A percentile compares a stretch with the other conserved stretches of the same genome.
phyloP scores from a whole-genome alignment of 2,113 vertebrate species.

The Nothocercus nigrocapillus region DNA sequence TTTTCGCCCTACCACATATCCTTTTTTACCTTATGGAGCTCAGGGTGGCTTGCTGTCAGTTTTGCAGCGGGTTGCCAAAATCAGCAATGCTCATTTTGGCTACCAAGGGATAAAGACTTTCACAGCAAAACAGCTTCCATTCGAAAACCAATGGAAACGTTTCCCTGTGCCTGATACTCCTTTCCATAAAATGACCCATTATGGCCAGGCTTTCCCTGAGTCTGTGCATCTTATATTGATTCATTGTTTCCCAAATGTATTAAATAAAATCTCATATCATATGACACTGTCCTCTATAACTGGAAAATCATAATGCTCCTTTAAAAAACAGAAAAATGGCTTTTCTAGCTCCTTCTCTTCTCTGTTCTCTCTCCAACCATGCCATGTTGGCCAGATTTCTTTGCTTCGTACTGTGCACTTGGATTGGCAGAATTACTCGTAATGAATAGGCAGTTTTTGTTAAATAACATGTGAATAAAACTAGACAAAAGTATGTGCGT shows the following conservation, averaged over 20 bases:
- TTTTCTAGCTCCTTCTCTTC: not conserved
- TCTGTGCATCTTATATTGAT: not conserved
- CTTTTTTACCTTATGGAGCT: not conserved
- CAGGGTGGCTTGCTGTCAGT: not conserved
- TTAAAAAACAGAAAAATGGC: not conserved
- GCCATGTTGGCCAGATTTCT: not conserved
- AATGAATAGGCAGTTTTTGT: not conserved
- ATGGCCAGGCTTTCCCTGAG: not conserved
- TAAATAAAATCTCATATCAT: not conserved
- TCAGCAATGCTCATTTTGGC: not conserved
- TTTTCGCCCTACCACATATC: not conserved
- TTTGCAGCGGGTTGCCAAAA: not conserved
- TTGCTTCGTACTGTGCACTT: not conserved
- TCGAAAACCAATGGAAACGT: not conserved
- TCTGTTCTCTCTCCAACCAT: fast-evolving
- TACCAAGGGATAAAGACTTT: not conserved
- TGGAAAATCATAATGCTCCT: not conserved
- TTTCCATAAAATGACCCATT: not conserved
- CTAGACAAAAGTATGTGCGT: too few species aligned
- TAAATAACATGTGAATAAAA: not conserved
- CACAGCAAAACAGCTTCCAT: not conserved
- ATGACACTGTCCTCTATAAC: not conserved
- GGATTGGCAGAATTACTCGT: not conserved
- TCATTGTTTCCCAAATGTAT: not conserved
- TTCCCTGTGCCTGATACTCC: not conserved